Conservation (phyloP, 2,888 invertebrate genomes). For the Carabus problematicus region DNA sequence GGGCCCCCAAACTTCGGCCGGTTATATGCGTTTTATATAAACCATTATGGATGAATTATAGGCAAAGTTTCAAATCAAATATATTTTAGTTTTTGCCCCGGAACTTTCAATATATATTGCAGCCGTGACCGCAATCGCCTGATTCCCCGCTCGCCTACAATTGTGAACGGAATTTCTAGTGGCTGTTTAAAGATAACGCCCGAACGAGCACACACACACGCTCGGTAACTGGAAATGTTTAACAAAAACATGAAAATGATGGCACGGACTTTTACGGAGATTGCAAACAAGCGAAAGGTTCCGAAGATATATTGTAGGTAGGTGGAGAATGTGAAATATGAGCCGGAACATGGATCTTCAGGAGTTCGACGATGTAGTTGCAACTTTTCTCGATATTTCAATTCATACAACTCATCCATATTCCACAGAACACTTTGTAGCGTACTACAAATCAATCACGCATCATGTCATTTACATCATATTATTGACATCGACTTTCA, state of each 20-base stretch:
- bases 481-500: too few species aligned
- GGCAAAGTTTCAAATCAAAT: constrained; percentile 40
- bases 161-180: constrained; percentile 41
- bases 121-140: constrained; percentile 35
- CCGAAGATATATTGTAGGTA: too few species aligned
- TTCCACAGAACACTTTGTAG: too few species aligned
- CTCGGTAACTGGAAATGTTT: constrained; percentile 22
- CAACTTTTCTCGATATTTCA: too few species aligned
- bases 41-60: constrained; percentile 42
- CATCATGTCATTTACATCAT: too few species aligned
- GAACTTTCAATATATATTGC: constrained; percentile 37
- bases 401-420: too few species aligned
- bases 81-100: constrained; percentile 35
- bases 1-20: not conserved
- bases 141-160: constrained; percentile 1
- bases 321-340: too few species aligned
- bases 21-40: constrained; percentile 39
- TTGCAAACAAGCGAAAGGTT: too few species aligned
- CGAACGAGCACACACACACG: too few species aligned
- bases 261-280: not conserved
- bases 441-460: too few species aligned
- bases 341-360: too few species aligned
- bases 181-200: constrained; percentile 19
- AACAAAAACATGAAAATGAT: constrained; percentile 19
- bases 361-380: too few species aligned